Conservation (phyloP, 2,797 vertebrate species). For the Mormyrus hasselquistii region DNA sequence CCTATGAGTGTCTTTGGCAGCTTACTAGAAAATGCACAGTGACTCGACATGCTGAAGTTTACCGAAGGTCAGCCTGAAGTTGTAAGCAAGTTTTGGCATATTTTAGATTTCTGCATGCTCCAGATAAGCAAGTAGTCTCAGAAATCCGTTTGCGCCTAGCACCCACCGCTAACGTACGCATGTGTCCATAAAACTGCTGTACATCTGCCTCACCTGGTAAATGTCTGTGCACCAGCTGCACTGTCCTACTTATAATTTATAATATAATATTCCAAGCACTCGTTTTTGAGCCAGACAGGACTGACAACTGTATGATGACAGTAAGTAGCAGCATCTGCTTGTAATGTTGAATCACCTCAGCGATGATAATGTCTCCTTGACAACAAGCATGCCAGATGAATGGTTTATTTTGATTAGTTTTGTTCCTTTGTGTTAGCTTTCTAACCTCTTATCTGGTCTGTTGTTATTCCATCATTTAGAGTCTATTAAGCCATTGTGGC, state of each 20-base stretch:
- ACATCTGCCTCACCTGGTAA: background rate
- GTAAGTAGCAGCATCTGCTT: background rate
- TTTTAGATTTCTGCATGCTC: background rate
- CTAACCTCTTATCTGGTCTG: no score
- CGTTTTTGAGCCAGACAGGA: background rate
- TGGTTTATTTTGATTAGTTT: background rate
- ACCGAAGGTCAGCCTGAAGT: background rate
- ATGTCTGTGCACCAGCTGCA: background rate
- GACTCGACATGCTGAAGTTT: background rate
- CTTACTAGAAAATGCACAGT: background rate
- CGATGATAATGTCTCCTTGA: background rate
- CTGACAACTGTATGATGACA: background rate
- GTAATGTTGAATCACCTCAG: background rate
- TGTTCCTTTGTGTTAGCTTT: background rate
- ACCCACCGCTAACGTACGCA: background rate
- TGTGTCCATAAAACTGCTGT: background rate
- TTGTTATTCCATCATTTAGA: background rate
- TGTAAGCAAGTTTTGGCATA: background rate
- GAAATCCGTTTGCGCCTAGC: background rate
- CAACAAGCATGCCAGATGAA: slow-evolving; percentile 13
- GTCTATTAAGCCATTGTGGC: background rate
- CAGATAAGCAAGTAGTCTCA: background rate
- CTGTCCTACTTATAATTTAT: background rate
- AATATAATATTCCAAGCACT: background rate
- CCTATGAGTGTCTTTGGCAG: background rate